phyloP scores from a whole-genome alignment of 2,888 invertebrate species.

The Oligia latruncula region DNA sequence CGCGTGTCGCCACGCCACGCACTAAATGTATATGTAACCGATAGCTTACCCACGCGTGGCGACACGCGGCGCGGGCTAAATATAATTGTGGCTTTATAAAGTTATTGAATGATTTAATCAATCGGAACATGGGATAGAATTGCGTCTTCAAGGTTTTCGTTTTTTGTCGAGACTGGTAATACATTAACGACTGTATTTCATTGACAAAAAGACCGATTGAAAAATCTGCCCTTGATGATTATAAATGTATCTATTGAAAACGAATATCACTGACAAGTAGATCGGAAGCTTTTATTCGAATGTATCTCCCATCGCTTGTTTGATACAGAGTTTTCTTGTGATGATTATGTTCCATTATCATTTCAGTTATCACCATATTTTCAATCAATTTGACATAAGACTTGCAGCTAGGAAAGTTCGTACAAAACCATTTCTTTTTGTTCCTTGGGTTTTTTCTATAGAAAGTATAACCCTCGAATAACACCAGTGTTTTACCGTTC shows the following conservation, averaged over 20 bases:
- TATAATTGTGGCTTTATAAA: too few species aligned
- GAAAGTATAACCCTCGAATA: constrained; percentile 51
- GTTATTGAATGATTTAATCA: too few species aligned
- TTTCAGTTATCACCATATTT: constrained; percentile 14
- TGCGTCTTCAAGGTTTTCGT: too few species aligned
- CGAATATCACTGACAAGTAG: constrained; percentile 9
- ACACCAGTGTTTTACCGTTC: constrained; percentile 44
- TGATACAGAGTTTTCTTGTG: constrained; percentile 7
- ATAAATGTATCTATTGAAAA: background rate
- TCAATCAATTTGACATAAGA: constrained; percentile 26
- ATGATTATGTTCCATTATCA: constrained; percentile 17
- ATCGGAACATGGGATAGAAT: too few species aligned
- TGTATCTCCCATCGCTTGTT: constrained; percentile 25
- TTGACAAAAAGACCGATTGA: too few species aligned
- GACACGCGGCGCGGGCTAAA: too few species aligned
- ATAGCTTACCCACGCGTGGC: too few species aligned
- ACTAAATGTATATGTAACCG: too few species aligned
- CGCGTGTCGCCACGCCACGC: too few species aligned
- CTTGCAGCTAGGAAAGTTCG: constrained; percentile 49
- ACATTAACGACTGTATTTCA: too few species aligned
- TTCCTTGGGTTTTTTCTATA: constrained; percentile 32
- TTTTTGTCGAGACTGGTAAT: too few species aligned
- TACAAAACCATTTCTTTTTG: constrained; percentile 53
- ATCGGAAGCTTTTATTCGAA: constrained; percentile 28
- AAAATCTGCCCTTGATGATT: background rate